phyloP scores from a whole-genome alignment of 2,797 vertebrate species.

The Sebastes nivosus region DNA sequence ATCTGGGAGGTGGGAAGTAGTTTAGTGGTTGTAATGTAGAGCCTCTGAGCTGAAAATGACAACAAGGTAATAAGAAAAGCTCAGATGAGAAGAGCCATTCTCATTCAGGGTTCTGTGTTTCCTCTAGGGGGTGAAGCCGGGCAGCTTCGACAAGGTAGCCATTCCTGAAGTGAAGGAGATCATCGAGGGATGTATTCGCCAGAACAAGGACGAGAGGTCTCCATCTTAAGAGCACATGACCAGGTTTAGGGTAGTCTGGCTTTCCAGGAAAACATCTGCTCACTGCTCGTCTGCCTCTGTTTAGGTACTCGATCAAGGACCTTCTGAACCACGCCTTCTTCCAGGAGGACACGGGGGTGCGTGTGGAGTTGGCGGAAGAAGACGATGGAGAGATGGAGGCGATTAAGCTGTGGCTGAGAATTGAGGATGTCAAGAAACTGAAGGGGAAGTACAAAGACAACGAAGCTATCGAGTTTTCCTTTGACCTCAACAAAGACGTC shows the following conservation, averaged over 20 bases:
- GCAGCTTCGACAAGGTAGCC: slow-evolving; percentile 99
- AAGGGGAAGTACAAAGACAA: slow-evolving; percentile 99
- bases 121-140: slow-evolving; percentile 95
- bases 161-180: slow-evolving; percentile 99
- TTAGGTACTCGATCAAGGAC: slow-evolving; percentile 97
- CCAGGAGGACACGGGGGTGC: slow-evolving; percentile 98
- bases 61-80: neutral
- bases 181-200: slow-evolving; percentile 97
- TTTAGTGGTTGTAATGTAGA: neutral
- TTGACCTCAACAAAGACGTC: slow-evolving; percentile 95
- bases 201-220: slow-evolving; percentile 98
- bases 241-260: neutral
- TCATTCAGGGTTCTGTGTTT: slow-evolving; percentile 79
- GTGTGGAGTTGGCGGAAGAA: slow-evolving; percentile 97
- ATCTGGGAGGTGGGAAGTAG: neutral
- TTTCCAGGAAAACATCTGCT: slow-evolving; percentile 14
- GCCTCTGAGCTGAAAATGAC: neutral
- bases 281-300: neutral
- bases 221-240: neutral
- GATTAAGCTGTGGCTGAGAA: slow-evolving; percentile 96
- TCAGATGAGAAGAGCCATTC: slow-evolving; percentile 9
- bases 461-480: slow-evolving; percentile 98
- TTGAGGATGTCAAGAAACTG: slow-evolving; percentile 97
- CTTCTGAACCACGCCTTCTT: slow-evolving; percentile 99
- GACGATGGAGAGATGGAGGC: slow-evolving; percentile 96